These are phyloP conservation scores for Coluber constrictor DNA, from an alignment of 2,797 vertebrate genomes.

Conservation along the genomic window DNA sequence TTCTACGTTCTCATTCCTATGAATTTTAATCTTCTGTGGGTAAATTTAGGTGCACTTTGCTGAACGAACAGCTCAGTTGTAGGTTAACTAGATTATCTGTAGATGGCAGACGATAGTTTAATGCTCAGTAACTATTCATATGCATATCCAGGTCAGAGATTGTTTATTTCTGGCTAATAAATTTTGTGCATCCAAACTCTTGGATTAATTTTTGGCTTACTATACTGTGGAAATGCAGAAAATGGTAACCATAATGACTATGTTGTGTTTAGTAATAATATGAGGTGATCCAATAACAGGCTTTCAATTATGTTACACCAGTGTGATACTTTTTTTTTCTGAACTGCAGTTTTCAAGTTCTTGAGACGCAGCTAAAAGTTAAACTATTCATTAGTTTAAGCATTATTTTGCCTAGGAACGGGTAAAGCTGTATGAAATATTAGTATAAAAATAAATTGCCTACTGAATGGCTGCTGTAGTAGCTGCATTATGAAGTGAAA, in stretches of 20 bases:
- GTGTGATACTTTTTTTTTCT: not conserved
- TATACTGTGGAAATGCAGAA: not conserved
- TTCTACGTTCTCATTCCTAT: not conserved
- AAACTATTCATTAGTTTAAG: not conserved
- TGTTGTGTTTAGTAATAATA: not conserved
- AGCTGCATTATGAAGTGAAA: not conserved
- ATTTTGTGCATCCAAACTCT: not conserved
- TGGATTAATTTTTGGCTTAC: not conserved
- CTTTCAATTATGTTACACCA: not conserved
- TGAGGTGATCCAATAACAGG: not conserved
- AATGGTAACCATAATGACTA: not conserved
- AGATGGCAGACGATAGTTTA: not conserved
- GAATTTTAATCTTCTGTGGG: not conserved
- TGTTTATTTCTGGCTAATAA: not conserved
- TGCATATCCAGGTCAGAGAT: not conserved
- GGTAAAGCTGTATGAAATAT: not conserved
- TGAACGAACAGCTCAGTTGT: not conserved
- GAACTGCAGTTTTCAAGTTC: not conserved
- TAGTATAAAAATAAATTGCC: not conserved
- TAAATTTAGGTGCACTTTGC: not conserved
- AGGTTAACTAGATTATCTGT: not conserved
- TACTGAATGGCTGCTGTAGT: not conserved
- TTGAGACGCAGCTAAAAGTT: not conserved
- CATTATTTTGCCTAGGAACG: not conserved
- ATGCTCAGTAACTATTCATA: not conserved